These are phyloP conservation scores for Pyrocephalus nanus DNA, from an alignment of 2,797 vertebrate genomes.

Conservation along the genomic window DNA sequence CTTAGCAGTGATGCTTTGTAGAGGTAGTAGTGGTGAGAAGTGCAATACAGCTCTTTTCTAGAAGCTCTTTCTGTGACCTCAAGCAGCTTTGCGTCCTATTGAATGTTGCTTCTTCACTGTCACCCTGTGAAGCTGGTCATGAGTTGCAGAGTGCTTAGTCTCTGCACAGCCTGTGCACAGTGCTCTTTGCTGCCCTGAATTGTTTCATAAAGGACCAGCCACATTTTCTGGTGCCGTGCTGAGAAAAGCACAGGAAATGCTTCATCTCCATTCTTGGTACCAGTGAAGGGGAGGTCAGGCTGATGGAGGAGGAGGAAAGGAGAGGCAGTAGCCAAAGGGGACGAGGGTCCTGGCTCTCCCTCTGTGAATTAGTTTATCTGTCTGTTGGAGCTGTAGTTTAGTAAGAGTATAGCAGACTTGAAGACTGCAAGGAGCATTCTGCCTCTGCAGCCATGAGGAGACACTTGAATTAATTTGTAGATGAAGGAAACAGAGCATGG, in stretches of 20 bases:
- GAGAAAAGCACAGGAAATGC: conserved; percentile 29
- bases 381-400: background rate
- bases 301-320: background rate
- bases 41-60: background rate
- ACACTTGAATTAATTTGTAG: conserved; percentile 56
- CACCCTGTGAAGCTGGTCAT: background rate
- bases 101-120: background rate
- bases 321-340: background rate
- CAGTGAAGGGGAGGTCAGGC: background rate
- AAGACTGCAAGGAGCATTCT: background rate
- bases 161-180: background rate
- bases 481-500: background rate
- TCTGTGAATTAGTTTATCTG: background rate
- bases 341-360: background rate
- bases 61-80: background rate
- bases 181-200: background rate
- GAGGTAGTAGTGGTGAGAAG: background rate
- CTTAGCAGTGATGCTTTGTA: background rate
- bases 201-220: background rate
- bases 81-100: background rate
- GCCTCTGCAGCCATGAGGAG: background rate
- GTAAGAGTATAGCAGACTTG: background rate
- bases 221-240: accelerated
- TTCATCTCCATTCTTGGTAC: background rate
- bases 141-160: background rate